Evolutionary conservation across 2,888 invertebrate genomes (phyloP).

Genomic region (Chromoteleia sp.): DNA sequence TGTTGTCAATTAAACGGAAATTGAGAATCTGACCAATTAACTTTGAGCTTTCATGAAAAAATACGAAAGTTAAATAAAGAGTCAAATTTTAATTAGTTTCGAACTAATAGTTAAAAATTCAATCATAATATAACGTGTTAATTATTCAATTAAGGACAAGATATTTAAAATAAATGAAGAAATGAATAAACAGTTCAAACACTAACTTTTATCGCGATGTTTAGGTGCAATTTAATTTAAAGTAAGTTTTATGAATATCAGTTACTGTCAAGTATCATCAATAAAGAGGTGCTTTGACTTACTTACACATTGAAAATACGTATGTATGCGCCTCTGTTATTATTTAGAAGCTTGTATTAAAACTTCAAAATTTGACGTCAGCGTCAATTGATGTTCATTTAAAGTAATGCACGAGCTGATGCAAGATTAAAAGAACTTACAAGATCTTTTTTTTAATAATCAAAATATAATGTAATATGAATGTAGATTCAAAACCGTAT

Average conservation of each 20-base stretch:
- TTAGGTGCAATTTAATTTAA: conserved; percentile 28
- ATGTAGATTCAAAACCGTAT: neutral
- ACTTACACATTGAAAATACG: conserved; percentile 31
- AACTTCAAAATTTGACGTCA: conserved; percentile 70
- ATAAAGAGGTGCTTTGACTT: conserved; percentile 54
- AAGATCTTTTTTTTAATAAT: conserved; percentile 41
- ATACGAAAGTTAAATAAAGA: too few relatives aligned
- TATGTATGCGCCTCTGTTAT: conserved; percentile 19
- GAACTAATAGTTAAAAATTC: too few relatives aligned
- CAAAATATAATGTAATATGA: conserved; percentile 26
- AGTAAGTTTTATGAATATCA: conserved; percentile 44
- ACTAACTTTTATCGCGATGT: neutral
- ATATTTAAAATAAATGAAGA: too few relatives aligned
- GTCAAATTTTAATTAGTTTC: too few relatives aligned
- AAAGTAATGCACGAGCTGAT: conserved; percentile 59
- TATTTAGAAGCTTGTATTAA: conserved; percentile 58
- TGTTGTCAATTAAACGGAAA: too few relatives aligned
- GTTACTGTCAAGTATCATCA: conserved; percentile 28
- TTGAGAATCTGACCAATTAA: too few relatives aligned
- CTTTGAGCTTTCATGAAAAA: too few relatives aligned
- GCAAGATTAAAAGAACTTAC: conserved; percentile 63
- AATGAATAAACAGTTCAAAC: too few relatives aligned
- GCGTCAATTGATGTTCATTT: conserved; percentile 66
- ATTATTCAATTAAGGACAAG: too few relatives aligned
- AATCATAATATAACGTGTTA: too few relatives aligned